These are phyloP conservation scores for Chionomys nivalis DNA, from an alignment of 2,113 vertebrate genomes.

Conservation along the genomic window DNA sequence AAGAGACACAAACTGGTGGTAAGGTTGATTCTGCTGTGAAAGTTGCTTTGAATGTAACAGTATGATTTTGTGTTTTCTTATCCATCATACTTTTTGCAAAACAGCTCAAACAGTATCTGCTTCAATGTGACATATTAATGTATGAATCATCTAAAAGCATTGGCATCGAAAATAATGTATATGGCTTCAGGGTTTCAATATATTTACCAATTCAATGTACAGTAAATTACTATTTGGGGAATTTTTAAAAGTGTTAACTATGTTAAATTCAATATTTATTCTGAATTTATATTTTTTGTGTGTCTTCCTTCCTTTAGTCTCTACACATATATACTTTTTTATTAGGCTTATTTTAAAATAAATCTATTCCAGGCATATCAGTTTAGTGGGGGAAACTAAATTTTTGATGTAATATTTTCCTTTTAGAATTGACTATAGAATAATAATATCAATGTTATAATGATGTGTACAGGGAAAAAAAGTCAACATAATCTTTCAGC, in stretches of 20 bases:
- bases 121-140: conserved; percentile 47
- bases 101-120: conserved; percentile 57
- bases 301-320: not conserved
- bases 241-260: not conserved
- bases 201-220: not conserved
- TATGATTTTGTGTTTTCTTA: not conserved
- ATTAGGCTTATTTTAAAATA: not conserved
- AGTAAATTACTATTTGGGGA: not conserved
- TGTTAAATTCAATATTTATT: not conserved
- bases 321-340: not conserved
- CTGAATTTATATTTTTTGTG: not conserved
- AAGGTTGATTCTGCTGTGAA: conserved; percentile 8
- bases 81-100: conserved; percentile 17
- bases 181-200: not conserved
- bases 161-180: conserved; percentile 58
- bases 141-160: not conserved
- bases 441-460: not conserved
- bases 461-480: not conserved
- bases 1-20: conserved; percentile 35
- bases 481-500: not conserved
- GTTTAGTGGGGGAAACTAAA: not conserved
- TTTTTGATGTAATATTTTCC: not conserved
- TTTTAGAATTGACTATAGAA: not conserved
- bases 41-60: conserved; percentile 6
- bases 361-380: not conserved